Conservation (phyloP, 2,888 invertebrate genomes). For the Leptinotarsa haldemani region DNA sequence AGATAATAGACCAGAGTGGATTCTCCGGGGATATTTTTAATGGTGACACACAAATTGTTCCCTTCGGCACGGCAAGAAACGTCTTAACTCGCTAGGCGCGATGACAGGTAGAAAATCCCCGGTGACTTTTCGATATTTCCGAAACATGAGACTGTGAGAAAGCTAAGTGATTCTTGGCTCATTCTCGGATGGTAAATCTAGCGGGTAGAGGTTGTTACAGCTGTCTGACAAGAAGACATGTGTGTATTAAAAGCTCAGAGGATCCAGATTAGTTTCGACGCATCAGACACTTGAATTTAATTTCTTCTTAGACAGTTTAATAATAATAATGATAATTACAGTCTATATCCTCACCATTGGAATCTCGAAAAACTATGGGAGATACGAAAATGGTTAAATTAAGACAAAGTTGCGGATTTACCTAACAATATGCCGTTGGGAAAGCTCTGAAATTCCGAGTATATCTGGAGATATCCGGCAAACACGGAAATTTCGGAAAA, state of each 20-base stretch:
- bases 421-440: no score
- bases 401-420: no score
- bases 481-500: no score
- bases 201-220: constrained; percentile 25
- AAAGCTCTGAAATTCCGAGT: no score
- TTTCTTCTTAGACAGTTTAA: no score
- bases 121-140: constrained; percentile 46
- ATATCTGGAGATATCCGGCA: no score
- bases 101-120: constrained; percentile 52
- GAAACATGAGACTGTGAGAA: constrained; percentile 37
- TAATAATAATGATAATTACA: no score
- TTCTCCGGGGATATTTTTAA: constrained; percentile 40
- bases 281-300: no score
- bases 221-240: constrained; percentile 21
- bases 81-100: constrained; percentile 37
- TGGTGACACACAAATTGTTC: constrained; percentile 40
- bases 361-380: no score
- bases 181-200: constrained; percentile 10
- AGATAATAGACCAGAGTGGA: constrained; percentile 33
- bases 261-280: no score
- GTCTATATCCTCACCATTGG: no score
- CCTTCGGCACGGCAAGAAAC: constrained; percentile 24
- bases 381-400: no score
- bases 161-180: constrained; percentile 34
- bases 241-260: neutral